These are phyloP conservation scores for Vanessa cardui DNA, from an alignment of 2,888 invertebrate genomes.

Conservation along the genomic window DNA sequence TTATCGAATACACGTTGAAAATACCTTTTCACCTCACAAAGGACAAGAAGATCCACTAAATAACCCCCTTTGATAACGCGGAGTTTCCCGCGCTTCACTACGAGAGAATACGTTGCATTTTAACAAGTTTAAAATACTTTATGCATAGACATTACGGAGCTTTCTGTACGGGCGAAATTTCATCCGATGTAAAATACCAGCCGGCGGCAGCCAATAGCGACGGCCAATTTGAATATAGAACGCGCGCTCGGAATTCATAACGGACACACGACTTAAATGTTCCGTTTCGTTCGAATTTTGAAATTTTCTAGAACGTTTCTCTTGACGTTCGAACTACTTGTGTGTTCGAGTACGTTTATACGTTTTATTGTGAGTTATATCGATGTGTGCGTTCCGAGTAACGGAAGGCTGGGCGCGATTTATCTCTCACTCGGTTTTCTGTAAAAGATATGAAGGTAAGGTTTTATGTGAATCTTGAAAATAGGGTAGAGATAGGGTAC, in stretches of 20 bases:
- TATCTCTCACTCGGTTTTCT: conserved; percentile 23
- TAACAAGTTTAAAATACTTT: conserved; percentile 81
- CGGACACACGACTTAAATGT: conserved; percentile 75
- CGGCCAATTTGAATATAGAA: conserved; percentile 81
- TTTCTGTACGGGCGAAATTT: conserved; percentile 60
- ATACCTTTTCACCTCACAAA: conserved; percentile 56
- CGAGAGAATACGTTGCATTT: conserved; percentile 74
- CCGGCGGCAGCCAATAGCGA: conserved; percentile 51
- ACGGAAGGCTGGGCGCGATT: conserved; percentile 24
- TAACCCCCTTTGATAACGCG: conserved; percentile 62
- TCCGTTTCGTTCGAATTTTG: conserved; percentile 38
- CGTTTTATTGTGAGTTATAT: conserved; percentile 17
- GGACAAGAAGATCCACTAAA: conserved; percentile 58
- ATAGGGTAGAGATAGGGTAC: conserved; percentile 15
- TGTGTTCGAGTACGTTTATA: conserved; percentile 3
- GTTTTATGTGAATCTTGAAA: conserved; percentile 14
- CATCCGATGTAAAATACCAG: conserved; percentile 61
- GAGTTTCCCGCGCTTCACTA: conserved; percentile 48
- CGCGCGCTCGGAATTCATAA: conserved; percentile 76
- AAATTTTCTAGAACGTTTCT: conserved; percentile 29
- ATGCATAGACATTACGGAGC: conserved; percentile 79
- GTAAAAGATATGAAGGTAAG: conserved; percentile 25
- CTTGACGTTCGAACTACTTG: conserved; percentile 13
- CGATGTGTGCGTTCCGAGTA: conserved; percentile 24
- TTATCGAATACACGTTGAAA: conserved; percentile 42